Conservation (phyloP, 1,140 invertebrate species). For the Sycophaga agraensis region DNA sequence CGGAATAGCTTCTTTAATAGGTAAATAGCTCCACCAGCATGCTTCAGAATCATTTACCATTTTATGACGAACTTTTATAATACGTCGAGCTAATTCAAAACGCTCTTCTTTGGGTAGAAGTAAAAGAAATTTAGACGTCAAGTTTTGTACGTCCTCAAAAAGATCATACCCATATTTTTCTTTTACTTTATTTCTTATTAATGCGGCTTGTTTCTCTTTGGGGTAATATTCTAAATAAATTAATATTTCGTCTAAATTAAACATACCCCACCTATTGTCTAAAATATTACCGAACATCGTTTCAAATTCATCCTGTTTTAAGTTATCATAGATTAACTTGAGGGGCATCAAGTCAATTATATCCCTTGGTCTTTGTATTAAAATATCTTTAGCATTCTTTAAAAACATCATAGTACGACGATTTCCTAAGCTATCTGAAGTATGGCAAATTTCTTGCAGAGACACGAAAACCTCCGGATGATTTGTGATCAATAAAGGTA, state of each 20-base stretch:
- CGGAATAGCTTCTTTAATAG: conserved; percentile 34
- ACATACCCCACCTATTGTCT: conserved; percentile 27
- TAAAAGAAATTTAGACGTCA: conserved; percentile 31
- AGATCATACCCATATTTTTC: conserved; percentile 35
- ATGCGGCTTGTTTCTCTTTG: conserved; percentile 22
- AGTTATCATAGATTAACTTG: conserved; percentile 30
- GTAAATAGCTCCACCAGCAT: conserved; percentile 45
- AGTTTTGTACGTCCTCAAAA: conserved; percentile 16
- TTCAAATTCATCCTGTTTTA: conserved; percentile 36
- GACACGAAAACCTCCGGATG: conserved; percentile 27
- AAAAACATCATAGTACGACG: conserved; percentile 35
- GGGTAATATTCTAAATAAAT: conserved; percentile 38
- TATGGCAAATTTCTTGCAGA: conserved; percentile 10
- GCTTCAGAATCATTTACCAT: not conserved
- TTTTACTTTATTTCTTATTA: conserved; percentile 36
- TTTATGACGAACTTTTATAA: conserved; percentile 27
- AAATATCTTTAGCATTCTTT: conserved; percentile 32
- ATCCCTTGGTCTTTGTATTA: conserved; percentile 31
- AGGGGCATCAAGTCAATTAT: conserved; percentile 33
- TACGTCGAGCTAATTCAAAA: conserved; percentile 34
- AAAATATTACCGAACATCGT: conserved; percentile 36
- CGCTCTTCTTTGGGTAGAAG: conserved; percentile 39
- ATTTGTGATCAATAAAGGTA: conserved; percentile 34
- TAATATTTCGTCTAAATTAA: conserved; percentile 20
- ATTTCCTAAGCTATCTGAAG: conserved; percentile 31